Evolutionary conservation across 92 coral and sea anemone genomes (phyloP), one percentile per base, ranked within the genome.

Genomic region (Porites lobata): DNA sequence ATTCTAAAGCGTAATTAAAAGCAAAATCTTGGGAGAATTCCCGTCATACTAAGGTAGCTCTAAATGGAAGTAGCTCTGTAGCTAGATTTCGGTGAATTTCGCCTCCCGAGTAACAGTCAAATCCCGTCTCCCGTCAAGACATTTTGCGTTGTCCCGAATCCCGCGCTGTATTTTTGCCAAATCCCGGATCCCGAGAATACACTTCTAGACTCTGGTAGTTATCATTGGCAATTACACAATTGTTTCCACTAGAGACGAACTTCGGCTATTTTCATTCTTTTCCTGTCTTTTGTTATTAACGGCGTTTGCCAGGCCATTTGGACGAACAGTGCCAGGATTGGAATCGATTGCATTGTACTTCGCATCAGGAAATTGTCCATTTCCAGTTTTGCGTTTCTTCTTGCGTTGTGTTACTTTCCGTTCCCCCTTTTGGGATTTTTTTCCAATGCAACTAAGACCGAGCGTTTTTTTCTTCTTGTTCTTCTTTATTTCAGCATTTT

Each of bases 231-330:
- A 62, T 76, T 84, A 84, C 14, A 84, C 87, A 9, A 84, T 65
- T 22, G 87, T 84, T 63, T 84, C 87, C 20, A 84, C 22, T 43
- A 69, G 86, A n/a, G 78, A 74, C 20, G 57, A 10, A 61, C 56
- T 63, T 24, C 11, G 54, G 8, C 24, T 72, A 11, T 61, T 61
- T 19, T 74, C 81, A 51, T 74, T 7, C 50, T 64, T 12, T 11
- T 50, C 21, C n/a, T 50, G 61, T 10, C 66, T 73, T 59, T 62
- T 61, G 63, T 29, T 76, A 51, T 51, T 74, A 50, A 61, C 22
- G 47, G 65, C 21, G 53, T 84, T 84, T 64, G 81, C 50, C 65
- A 84, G 17, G 63, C 80, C 80, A 63, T 84, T 64, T 64, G 20
- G 73, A 63, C 62, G 71, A 50, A 43, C 87, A 59, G 9, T 73